These are phyloP conservation scores for Himalopsyche kuldschensis DNA, from an alignment of 2,888 invertebrate species.

Conservation along the genomic window DNA sequence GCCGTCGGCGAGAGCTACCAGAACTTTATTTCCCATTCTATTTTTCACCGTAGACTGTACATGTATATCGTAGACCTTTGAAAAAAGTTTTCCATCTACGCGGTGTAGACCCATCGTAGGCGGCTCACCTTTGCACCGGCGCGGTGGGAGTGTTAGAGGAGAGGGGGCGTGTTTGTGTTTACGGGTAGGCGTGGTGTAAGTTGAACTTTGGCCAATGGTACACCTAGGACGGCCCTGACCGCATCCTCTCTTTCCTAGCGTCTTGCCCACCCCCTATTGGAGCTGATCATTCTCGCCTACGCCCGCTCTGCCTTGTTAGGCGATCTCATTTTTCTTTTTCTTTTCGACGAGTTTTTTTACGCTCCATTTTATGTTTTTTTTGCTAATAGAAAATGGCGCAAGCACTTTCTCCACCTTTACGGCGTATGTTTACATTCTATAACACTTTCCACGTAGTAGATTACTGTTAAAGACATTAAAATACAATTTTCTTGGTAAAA, in stretches of 20 bases:
- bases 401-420: neutral
- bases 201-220: slow-evolving; percentile 21
- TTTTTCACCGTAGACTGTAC: neutral
- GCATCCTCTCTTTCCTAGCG: slow-evolving; percentile 15
- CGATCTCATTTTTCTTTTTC: slow-evolving; percentile 21
- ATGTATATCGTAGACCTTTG: slow-evolving; percentile 10
- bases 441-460: neutral
- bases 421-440: neutral
- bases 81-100: slow-evolving; percentile 11
- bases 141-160: slow-evolving; percentile 17
- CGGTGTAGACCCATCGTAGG: slow-evolving; percentile 4
- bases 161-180: slow-evolving; percentile 24
- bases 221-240: slow-evolving; percentile 13
- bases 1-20: neutral
- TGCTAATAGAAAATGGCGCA: neutral
- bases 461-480: neutral
- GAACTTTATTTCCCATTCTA: neutral
- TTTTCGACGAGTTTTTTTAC: slow-evolving; percentile 20
- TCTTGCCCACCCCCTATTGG: slow-evolving; percentile 3
- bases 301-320: slow-evolving; percentile 3
- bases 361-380: slow-evolving; percentile 4
- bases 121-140: slow-evolving; percentile 13
- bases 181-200: slow-evolving; percentile 29
- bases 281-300: slow-evolving; percentile 7
- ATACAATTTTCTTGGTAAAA: no score